Base-by-base conservation (phyloP, 2,113 vertebrate species). In the Hypomesus transpacificus region DNA sequence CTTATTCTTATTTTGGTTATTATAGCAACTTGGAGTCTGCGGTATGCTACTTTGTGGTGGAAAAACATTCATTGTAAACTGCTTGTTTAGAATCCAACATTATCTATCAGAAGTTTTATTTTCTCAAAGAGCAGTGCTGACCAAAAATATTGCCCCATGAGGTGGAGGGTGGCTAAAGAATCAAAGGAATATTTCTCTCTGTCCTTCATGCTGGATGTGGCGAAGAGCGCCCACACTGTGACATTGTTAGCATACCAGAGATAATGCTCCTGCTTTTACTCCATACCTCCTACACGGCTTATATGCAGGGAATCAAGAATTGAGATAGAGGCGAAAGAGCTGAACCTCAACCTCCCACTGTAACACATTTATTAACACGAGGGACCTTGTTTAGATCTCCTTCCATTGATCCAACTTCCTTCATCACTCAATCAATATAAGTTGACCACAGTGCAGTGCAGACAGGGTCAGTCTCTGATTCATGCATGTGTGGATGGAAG, bases 351-450 rank as follows among this genome's bases (percentile, higher is more conserved):
- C 79, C 82, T 77, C 78, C 83, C 6, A 61, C 64, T 66, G 63
- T 26, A 58, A 73, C 68, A 56, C 71, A 70, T 78, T 81, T 82
- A 78, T 85, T 77, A 80, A 79, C 71, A 70, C 56, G 4, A 54
- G 6, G 51, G 50, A 28, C 75, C 69, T 4, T 69, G 66, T 63
- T 75, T 80, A 80, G 81, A 81, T 80, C 77, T 77, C 66, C 20
- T 1, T 46, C 50, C 78, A 83, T 80, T 73, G 83, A 83, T 77
- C 80, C 52, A 4, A 46, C 83, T 70, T 74, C 79, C 82, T 79
- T 82, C 81, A 72, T 51, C 65, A 54, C 65, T 82, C 71, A 62
- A 77, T 87, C 81, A 73, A 84, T 80, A 74, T 74, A 61, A 68
- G 68, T 80, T 66, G 74, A 85, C 79, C 74, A 74, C 70, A 61